Percentiles rank a stretch among this genome's conserved stretches.
These are phyloP conservation scores for Camponotus pennsylvanicus DNA, from an alignment of 1,140 invertebrate genomes.

Conservation along the genomic window DNA sequence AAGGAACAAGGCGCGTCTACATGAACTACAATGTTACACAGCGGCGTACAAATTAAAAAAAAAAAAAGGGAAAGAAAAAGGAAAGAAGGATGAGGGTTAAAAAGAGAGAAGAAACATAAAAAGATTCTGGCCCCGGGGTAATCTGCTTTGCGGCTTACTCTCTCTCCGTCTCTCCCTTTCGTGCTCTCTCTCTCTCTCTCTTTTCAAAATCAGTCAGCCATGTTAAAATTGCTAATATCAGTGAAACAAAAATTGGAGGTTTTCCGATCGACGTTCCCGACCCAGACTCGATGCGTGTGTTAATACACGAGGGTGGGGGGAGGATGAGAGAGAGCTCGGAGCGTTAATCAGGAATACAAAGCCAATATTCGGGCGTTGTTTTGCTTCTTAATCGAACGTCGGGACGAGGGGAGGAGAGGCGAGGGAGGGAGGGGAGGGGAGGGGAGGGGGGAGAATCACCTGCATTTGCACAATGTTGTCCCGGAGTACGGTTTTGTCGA, in stretches of 20 bases:
- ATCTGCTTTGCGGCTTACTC: constrained; percentile 61
- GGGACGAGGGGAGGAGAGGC: neutral
- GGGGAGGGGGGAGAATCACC: neutral
- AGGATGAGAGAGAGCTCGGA: neutral
- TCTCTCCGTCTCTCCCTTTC: neutral
- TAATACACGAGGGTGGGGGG: constrained; percentile 27
- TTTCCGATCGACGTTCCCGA: constrained; percentile 21
- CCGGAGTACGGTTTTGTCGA: constrained; percentile 39
- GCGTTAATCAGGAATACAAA: constrained; percentile 50
- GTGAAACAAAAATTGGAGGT: constrained; percentile 68
- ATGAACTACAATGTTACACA: constrained; percentile 60
- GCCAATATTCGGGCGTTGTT: constrained; percentile 39
- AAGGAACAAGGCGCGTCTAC: constrained; percentile 56
- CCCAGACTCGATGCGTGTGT: neutral
- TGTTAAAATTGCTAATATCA: constrained; percentile 72
- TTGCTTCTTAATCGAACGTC: constrained; percentile 47
- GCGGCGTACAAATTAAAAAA: constrained; percentile 71
- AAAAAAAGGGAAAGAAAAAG: constrained; percentile 20
- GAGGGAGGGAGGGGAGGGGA: neutral
- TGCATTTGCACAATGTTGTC: constrained; percentile 66
- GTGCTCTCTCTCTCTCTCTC: neutral
- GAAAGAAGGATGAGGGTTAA: neutral
- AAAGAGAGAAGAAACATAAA: constrained; percentile 56
- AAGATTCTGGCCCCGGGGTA: constrained; percentile 57
- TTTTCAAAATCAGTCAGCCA: constrained; percentile 40